A percentile compares a stretch with the other conserved stretches of the same genome.
Evolutionary conservation across 64 coral and sea anemone genomes (phyloP).

Genomic region (Porites australiensis): DNA sequence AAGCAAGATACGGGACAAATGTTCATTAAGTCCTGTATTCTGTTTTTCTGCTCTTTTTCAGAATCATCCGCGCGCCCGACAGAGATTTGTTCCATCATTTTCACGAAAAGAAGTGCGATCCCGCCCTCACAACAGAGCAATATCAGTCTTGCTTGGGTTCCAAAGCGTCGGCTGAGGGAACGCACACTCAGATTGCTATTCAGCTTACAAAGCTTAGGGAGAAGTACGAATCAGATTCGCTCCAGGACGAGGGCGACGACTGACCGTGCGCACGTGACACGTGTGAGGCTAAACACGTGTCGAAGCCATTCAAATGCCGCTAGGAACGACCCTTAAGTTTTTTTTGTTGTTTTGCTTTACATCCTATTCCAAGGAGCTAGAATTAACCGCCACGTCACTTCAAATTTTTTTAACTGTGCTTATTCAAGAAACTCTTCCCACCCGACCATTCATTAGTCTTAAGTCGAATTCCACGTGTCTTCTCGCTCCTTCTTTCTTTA

Average conservation of each 20-base stretch:
- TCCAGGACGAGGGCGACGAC: slow-evolving; percentile 33
- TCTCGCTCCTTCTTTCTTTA: no score
- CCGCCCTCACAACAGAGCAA: slow-evolving; percentile 69
- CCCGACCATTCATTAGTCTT: no score
- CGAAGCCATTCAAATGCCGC: background rate
- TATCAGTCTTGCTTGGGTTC: slow-evolving; percentile 82
- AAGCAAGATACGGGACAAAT: no score
- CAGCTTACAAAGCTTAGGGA: slow-evolving; percentile 82
- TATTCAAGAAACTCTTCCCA: no score
- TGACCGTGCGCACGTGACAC: background rate
- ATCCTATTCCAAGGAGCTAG: no score
- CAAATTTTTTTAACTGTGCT: no score
- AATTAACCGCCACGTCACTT: no score
- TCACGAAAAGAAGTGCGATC: slow-evolving; percentile 93
- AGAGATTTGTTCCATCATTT: slow-evolving; percentile 88
- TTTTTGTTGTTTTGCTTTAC: no score
- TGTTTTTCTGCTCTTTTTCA: background rate
- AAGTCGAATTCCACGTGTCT: no score
- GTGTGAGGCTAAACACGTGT: background rate
- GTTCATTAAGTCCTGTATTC: no score
- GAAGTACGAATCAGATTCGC: slow-evolving; percentile 61
- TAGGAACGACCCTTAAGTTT: no score
- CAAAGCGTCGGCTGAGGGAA: slow-evolving; percentile 85
- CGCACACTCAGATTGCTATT: slow-evolving; percentile 77
- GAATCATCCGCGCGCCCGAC: slow-evolving; percentile 93